Evolutionary conservation across 2,888 invertebrate species (phyloP), one percentile per base, ranked within the genome.

Genomic region (Venusia cambrica): DNA sequence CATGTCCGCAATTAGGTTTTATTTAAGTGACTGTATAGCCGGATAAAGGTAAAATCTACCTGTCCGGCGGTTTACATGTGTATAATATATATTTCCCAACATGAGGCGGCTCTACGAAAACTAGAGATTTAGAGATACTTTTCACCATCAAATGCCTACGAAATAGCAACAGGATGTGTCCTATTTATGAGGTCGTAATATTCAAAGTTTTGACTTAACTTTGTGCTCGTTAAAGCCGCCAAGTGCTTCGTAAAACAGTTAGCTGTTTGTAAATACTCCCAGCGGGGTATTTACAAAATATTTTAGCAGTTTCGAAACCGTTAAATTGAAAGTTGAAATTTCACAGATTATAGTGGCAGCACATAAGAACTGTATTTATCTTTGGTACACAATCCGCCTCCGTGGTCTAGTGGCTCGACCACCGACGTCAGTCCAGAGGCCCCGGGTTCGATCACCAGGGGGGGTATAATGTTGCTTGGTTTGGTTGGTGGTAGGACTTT

Each of bases 271-370:
- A 73, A 73, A 73, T 46, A 45, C 41, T 42, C 49, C 54, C 52
- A 55, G 57, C 56, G 50, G 56, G 52, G 35, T 77, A 75, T 78
- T 79, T 79, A 73, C 73, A 68, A 79, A 79, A 76, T 76, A 76
- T 35, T n/a, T n/a, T n/a, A 59, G 58, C 58, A 57, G 56, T 65
- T 64, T 60, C 42, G 53, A 54, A 60, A 48, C 58, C 59, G 55
- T 66, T 59, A 66, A 69, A 54, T 52, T 38, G 48, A 53, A 54
- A 18, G 27, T 18, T 17, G 10, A 14, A 26, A 27, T 39, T 39
- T 30, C 13, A 17, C 34, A 34, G 28, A 36, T 32, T 30, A 15
- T 32, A 25, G 11, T 13, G 27, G 16, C 7, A 24, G 28, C 27
- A 20, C n/a, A n/a, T n/a, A n/a, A n/a, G n/a, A n/a, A n/a, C 7